Base-by-base conservation (phyloP, 2,888 invertebrate species). In the Gasteruption jaculator region DNA sequence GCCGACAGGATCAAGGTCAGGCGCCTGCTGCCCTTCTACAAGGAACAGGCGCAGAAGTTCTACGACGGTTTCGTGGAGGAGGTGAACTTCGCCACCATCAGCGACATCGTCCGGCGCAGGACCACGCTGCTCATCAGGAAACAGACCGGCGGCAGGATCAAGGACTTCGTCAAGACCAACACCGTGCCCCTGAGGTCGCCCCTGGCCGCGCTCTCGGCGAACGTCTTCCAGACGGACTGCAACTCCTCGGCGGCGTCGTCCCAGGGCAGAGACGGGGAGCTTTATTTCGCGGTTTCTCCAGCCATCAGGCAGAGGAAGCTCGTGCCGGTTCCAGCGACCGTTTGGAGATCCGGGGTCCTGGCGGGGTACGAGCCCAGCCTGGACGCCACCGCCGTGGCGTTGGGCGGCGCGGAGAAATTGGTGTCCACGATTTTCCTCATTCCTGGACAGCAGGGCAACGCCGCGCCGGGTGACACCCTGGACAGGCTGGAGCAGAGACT, bases 21-120 rank as follows among this genome's bases (percentile, higher is more conserved):
- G 1, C 85, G 85, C 68, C 76, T 91, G 24, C 72, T 91, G 49
- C 86, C 86, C 7, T 91, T 91, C 70, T 92, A 91, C 65, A 91
- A 91, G 61, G 89, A 90, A 61, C 79, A 91, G 60, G 88, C 86
- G 0, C 86, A 86, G 53, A 89, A 90, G 53, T 87, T 91, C 54
- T 92, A 92, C 61, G 85, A 86, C 49, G 91, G 90, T 0, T 83
- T 86, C 43, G 89, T 91, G 0, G 88, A 90, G 61, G 90, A 91
- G 68, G 82, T 87, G 0, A 86, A 86, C 54, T 91, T 89, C 60
- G 83, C 83, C 51, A 79, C 85, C 16, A 85, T 91, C 19, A 86
- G 86, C 41, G 90, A 91, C 56, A 80, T 88, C 3, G 82, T 89
- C n/a, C 76, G 90, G 33, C 75, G 89, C 44, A 74, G 89, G 51